Evolutionary conservation across 2,797 vertebrate genomes (phyloP).

Genomic region (Leuciscus waleckii): DNA sequence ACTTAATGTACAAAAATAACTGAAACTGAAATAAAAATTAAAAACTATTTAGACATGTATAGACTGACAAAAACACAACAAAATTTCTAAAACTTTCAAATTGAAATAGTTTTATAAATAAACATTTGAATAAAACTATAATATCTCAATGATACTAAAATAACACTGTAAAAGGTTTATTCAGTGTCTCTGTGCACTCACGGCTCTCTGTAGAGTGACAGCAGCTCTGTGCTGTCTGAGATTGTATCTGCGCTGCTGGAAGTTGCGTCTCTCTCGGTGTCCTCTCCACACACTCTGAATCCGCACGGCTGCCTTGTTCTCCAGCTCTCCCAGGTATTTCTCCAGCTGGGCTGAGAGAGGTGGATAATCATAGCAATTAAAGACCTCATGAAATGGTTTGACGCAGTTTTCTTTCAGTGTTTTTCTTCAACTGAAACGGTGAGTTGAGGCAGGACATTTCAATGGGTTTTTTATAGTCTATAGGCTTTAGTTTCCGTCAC

Average conservation of each 20-base stretch:
- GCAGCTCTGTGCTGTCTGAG: slow-evolving; percentile 63
- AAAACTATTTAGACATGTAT: neutral
- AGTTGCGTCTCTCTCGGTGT: slow-evolving; percentile 79
- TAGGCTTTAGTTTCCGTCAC: neutral
- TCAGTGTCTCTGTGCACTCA: slow-evolving; percentile 32
- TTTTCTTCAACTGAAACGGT: neutral
- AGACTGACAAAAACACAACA: neutral
- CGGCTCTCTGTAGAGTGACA: slow-evolving; percentile 65
- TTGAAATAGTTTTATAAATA: neutral
- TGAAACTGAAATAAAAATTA: neutral
- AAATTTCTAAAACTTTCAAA: neutral
- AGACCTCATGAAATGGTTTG: neutral
- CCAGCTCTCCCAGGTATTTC: slow-evolving; percentile 83
- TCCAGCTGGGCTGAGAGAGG: slow-evolving; percentile 82
- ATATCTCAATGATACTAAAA: neutral
- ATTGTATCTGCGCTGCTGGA: slow-evolving; percentile 72
- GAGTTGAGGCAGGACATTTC: neutral
- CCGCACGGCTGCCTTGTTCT: slow-evolving; percentile 83
- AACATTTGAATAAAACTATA: neutral
- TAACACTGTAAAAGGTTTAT: neutral
- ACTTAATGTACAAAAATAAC: neutral
- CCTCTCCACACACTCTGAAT: slow-evolving; percentile 94
- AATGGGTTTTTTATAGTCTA: neutral
- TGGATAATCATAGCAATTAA: slow-evolving; percentile 17
- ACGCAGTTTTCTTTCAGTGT: neutral